A percentile compares a stretch with the other conserved stretches of the same genome.
phyloP scores from a whole-genome alignment of 2,888 invertebrate genomes.

The Gastrophysa polygoni region DNA sequence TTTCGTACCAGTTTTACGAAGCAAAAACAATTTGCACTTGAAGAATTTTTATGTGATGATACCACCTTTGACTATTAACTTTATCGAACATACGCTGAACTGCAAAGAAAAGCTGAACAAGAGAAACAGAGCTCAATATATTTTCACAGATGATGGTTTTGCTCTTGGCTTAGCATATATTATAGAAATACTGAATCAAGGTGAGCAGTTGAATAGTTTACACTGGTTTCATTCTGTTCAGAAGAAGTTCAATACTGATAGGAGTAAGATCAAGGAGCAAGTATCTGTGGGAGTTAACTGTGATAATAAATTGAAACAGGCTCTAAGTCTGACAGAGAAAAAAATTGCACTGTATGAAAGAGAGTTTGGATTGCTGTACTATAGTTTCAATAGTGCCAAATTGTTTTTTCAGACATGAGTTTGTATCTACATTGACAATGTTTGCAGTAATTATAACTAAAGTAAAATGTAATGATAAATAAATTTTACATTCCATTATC shows the following conservation, averaged over 20 bases:
- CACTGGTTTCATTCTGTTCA: constrained; percentile 94
- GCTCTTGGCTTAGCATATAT: constrained; percentile 94
- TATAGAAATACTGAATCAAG: constrained; percentile 86
- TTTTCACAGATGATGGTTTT: constrained; percentile 98
- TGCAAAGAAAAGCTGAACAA: constrained; percentile 93
- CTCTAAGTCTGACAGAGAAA: constrained; percentile 85
- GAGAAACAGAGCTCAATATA: constrained; percentile 84
- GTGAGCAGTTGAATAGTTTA: constrained; percentile 82
- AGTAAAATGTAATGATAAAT: neutral
- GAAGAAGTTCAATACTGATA: constrained; percentile 73
- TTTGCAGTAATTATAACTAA: neutral
- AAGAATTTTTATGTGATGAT: constrained; percentile 92
- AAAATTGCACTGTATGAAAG: constrained; percentile 75
- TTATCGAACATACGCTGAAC: constrained; percentile 89
- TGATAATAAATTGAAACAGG: constrained; percentile 92
- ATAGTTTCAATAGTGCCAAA: constrained; percentile 90
- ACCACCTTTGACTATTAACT: constrained; percentile 93
- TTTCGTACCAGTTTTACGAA: constrained; percentile 87
- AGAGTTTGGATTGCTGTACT: constrained; percentile 90
- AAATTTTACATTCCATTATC: neutral
- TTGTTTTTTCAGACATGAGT: constrained; percentile 76
- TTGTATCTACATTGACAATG: neutral
- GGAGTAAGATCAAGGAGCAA: constrained; percentile 63
- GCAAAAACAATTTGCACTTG: constrained; percentile 85
- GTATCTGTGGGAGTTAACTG: constrained; percentile 61